Conservation (phyloP, 2,888 invertebrate species). For the Temnothorax ravouxi region DNA sequence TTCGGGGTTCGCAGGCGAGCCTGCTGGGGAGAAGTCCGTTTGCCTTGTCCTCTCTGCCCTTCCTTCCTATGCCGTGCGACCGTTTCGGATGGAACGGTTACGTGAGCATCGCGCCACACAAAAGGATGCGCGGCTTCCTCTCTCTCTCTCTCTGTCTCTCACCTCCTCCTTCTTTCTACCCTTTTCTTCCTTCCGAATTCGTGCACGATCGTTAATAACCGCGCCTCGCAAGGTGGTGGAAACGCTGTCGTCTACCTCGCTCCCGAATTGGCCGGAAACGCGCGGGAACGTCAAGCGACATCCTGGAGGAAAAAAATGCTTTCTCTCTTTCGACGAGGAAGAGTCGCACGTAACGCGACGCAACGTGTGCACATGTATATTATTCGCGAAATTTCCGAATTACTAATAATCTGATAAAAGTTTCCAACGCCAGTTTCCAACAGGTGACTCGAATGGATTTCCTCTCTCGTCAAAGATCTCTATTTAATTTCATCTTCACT, state of each 20-base stretch:
- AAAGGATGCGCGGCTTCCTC: conserved; percentile 51
- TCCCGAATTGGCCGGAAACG: conserved; percentile 35
- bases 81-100: conserved; percentile 68
- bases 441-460: background rate
- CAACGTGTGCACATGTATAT: background rate
- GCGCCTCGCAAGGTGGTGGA: conserved; percentile 26
- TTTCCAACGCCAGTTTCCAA: background rate
- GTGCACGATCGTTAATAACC: conserved; percentile 49
- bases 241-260: background rate
- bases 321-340: background rate
- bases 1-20: conserved; percentile 53
- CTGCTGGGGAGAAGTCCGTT: conserved; percentile 57
- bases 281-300: conserved; percentile 1
- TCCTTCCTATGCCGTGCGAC: conserved; percentile 50
- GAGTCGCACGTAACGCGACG: background rate
- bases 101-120: conserved; percentile 49
- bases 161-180: background rate
- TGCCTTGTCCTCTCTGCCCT: conserved; percentile 6
- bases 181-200: conserved; percentile 49
- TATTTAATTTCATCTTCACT: background rate
- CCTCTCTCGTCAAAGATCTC: background rate
- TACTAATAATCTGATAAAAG: background rate
- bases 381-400: background rate
- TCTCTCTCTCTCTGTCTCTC: conserved; percentile 24
- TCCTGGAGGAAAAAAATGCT: conserved; percentile 3